Evolutionary conservation across 2,797 vertebrate species (phyloP), one percentile per base, ranked within the genome.

Genomic region (Malurus splendens): DNA sequence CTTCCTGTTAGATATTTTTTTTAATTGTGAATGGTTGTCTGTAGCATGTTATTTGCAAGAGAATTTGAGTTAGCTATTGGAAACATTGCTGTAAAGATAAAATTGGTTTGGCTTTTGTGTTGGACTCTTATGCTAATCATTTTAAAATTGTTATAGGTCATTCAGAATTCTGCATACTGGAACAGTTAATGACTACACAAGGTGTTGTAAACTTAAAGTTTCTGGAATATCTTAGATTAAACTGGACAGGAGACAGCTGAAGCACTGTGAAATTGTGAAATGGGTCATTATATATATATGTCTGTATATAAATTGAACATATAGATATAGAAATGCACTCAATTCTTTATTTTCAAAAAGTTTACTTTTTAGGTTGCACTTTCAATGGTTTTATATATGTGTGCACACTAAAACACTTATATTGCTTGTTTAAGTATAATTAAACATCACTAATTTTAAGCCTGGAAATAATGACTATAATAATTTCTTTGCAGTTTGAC

Each of bases 401-500:
- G 38, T 24, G 27, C 20, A 55, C 30, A 57, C 61, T 76, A 79
- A 45, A 90, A 73, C 9, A 57, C 2, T 6, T 42, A 3, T 18
- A 42, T 42, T 76, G 27, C 7, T 24, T 86, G 23, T 56, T 87
- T 33, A 67, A 85, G 42, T 70, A 25, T 32, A 74, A 56, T 67
- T 59, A 57, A 84, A 67, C 19, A 14, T 50, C 76, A 68, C 28
- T 74, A 57, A 30, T 59, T 65, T 18, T 62, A 74, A 71, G 22
- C n/a, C 66, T 94, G 32, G 52, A 89, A 87, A 45, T 95, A 87
- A 94, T 48, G 18, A 41, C 56, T 89, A 32, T 73, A 62, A 50
- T 78, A 10, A 89, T 89, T 90, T 71, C 67, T 94, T 82, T 92
- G 61, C 96, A 99, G 98, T 95, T 87, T 96, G 38, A 95, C 97